These are phyloP conservation scores for Amblyornis subalaris DNA, from an alignment of 2,113 vertebrate species.

Conservation along the genomic window DNA sequence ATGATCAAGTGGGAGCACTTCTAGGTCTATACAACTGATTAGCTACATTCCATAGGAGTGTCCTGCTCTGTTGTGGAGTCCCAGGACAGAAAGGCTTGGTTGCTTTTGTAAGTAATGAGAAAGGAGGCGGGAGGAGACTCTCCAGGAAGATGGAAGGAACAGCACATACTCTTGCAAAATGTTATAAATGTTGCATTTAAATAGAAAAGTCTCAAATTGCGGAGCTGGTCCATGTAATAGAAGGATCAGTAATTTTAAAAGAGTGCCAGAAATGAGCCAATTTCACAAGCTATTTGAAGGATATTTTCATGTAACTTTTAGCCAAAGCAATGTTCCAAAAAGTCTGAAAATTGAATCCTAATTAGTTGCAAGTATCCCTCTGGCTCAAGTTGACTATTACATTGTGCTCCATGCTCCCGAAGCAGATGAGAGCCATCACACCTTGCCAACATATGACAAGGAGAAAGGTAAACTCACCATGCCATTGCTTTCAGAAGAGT, in stretches of 20 bases:
- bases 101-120: background rate
- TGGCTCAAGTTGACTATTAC: slow-evolving; percentile 42
- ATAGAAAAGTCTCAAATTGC: slow-evolving; percentile 46
- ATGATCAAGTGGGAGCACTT: background rate
- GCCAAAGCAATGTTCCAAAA: slow-evolving; percentile 52
- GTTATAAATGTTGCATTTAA: slow-evolving; percentile 54
- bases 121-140: background rate
- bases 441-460: slow-evolving; percentile 57
- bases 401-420: background rate
- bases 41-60: background rate
- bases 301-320: slow-evolving; percentile 58
- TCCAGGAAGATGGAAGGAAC: background rate
- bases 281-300: slow-evolving; percentile 57
- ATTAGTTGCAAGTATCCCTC: slow-evolving; percentile 45
- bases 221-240: slow-evolving; percentile 1
- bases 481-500: slow-evolving; percentile 61
- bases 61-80: background rate
- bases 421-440: slow-evolving; percentile 58
- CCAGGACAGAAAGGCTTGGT: background rate
- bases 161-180: slow-evolving; percentile 17
- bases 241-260: slow-evolving; percentile 52
- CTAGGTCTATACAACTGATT: background rate
- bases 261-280: slow-evolving; percentile 55
- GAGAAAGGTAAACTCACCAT: slow-evolving; percentile 61
- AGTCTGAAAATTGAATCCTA: slow-evolving; percentile 61